Conservation (phyloP, 2,888 invertebrate genomes). For the Sussaba pulchella region DNA sequence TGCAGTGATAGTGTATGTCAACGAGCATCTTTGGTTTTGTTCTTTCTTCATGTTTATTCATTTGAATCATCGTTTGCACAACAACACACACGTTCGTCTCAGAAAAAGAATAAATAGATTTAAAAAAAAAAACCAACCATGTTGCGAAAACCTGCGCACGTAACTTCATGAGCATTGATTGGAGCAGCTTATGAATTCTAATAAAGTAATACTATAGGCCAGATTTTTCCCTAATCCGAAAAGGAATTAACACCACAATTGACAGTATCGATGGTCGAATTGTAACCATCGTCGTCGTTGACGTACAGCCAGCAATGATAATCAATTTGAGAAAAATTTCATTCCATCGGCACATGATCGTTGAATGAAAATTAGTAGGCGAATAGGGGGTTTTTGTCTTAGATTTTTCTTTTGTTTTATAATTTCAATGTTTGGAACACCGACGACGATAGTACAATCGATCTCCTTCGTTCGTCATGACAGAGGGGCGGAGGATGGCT, state of each 20-base stretch:
- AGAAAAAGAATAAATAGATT: background rate
- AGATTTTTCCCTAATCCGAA: conserved; percentile 53
- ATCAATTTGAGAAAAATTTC: background rate
- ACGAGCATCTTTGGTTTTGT: conserved; percentile 20
- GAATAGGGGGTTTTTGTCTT: conserved; percentile 21
- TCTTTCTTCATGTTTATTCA: conserved; percentile 5
- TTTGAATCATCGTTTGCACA: conserved; percentile 27
- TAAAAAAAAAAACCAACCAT: conserved; percentile 23
- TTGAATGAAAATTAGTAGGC: conserved; percentile 22
- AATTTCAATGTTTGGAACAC: conserved; percentile 22
- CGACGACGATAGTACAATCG: conserved; percentile 60
- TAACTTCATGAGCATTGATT: conserved; percentile 41
- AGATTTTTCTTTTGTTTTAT: background rate
- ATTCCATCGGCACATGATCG: conserved; percentile 1
- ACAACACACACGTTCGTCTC: conserved; percentile 38
- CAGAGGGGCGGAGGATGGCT: conserved; percentile 1
- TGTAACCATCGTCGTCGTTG: conserved; percentile 59
- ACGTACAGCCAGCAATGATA: background rate
- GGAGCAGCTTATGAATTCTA: conserved; percentile 61
- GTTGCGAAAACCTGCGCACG: conserved; percentile 47
- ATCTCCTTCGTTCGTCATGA: conserved; percentile 48
- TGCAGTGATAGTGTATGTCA: conserved; percentile 13
- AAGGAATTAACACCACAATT: conserved; percentile 65
- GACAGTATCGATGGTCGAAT: conserved; percentile 61
- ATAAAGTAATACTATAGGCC: conserved; percentile 63